Conservation (phyloP, 2,797 vertebrate genomes). For the Tragopan temminckii region DNA sequence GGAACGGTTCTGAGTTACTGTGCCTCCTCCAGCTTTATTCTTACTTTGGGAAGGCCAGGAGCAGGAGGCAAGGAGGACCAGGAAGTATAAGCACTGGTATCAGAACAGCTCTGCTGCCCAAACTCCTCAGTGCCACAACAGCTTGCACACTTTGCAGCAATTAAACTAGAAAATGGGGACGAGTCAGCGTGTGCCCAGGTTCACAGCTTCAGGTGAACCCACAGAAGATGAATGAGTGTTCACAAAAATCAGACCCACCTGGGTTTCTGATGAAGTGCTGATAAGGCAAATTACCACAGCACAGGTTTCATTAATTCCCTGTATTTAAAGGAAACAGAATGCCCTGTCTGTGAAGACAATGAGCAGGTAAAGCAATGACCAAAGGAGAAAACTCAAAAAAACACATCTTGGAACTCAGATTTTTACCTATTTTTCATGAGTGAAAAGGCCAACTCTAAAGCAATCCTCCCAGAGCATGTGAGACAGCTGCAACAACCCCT, state of each 20-base stretch:
- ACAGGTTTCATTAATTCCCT: neutral
- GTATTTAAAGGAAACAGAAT: fast-evolving
- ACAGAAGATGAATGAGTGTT: neutral
- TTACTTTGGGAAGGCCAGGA: fast-evolving
- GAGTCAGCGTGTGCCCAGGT: neutral
- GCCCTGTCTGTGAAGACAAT: fast-evolving
- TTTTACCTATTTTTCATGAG: neutral
- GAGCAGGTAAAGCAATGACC: neutral
- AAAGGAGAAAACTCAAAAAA: neutral
- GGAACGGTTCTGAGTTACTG: fast-evolving
- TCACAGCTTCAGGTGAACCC: neutral
- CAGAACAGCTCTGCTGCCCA: neutral
- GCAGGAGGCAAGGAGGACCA: neutral
- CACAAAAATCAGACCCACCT: neutral
- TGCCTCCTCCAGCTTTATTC: neutral
- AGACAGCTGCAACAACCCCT: fast-evolving
- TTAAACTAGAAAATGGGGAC: fast-evolving
- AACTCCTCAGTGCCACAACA: neutral
- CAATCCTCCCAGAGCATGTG: fast-evolving
- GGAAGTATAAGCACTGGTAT: fast-evolving
- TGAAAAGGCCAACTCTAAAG: neutral
- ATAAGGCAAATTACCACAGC: neutral
- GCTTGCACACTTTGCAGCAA: neutral
- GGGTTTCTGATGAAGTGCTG: neutral
- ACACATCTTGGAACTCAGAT: neutral